These are phyloP conservation scores for Papio anubis DNA, from an alignment of 2,113 vertebrate genomes.

Conservation along the genomic window DNA sequence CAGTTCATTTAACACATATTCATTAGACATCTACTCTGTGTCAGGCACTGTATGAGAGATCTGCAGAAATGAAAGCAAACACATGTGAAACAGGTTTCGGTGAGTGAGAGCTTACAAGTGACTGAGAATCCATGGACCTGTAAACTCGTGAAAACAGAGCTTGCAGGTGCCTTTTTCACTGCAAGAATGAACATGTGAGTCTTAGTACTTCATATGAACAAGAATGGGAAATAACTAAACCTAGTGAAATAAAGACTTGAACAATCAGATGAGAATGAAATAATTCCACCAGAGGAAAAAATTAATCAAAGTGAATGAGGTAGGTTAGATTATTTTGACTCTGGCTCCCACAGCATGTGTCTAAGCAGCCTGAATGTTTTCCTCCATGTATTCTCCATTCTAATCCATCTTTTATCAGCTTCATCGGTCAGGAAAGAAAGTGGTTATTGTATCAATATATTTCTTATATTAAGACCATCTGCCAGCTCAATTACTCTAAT, in stretches of 20 bases:
- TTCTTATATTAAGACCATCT: conserved; percentile 76
- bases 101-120: background rate
- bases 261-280: conserved; percentile 56
- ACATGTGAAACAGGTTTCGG: background rate
- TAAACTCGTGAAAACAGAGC: background rate
- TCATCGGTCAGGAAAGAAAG: conserved; percentile 74
- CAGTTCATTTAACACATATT: background rate
- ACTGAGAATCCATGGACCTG: background rate
- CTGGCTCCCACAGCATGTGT: conserved; percentile 34
- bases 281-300: conserved; percentile 46
- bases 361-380: background rate
- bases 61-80: background rate
- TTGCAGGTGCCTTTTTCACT: background rate
- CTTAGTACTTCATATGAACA: background rate
- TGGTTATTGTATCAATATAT: conserved; percentile 69
- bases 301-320: conserved; percentile 50
- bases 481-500: conserved; percentile 78
- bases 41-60: background rate
- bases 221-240: background rate
- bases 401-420: conserved; percentile 66
- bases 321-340: conserved; percentile 26
- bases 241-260: background rate
- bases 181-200: background rate
- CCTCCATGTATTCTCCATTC: background rate
- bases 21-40: background rate